Percentiles rank a stretch among this genome's conserved stretches.
These are phyloP conservation scores for Psilopsiagon aymara DNA, from an alignment of 2,113 vertebrate genomes.

Conservation along the genomic window DNA sequence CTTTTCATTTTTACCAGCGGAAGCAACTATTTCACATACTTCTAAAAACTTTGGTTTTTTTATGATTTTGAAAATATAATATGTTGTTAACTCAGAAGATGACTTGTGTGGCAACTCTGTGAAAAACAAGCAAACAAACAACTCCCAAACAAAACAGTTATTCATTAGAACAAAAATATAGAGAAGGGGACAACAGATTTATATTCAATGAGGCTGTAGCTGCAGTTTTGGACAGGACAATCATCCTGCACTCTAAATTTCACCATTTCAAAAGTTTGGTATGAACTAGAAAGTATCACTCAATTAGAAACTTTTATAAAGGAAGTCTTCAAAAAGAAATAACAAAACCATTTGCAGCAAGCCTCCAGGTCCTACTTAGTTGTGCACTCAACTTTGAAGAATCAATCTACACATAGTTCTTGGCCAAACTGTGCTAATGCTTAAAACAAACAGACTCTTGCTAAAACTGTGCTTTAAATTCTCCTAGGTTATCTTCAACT, in stretches of 20 bases:
- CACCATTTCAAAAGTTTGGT: neutral
- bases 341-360: slow-evolving; percentile 18
- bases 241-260: neutral
- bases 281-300: neutral
- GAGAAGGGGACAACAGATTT: neutral
- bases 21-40: neutral
- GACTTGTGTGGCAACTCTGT: neutral
- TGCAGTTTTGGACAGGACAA: neutral
- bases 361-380: neutral
- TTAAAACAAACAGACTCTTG: neutral
- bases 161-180: neutral
- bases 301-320: slow-evolving; percentile 6
- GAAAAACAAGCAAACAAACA: neutral
- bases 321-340: neutral
- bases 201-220: neutral
- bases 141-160: neutral
- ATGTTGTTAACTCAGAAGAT: neutral
- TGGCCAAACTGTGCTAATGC: neutral
- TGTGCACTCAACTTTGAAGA: neutral
- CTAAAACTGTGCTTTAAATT: slow-evolving; percentile 15
- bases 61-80: neutral
- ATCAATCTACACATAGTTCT: neutral
- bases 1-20: neutral
- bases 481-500: slow-evolving; percentile 3
- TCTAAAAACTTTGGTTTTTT: neutral